Evolutionary conservation across 2,113 vertebrate species (phyloP).

Genomic region (Nothobranchius kuhntae): DNA sequence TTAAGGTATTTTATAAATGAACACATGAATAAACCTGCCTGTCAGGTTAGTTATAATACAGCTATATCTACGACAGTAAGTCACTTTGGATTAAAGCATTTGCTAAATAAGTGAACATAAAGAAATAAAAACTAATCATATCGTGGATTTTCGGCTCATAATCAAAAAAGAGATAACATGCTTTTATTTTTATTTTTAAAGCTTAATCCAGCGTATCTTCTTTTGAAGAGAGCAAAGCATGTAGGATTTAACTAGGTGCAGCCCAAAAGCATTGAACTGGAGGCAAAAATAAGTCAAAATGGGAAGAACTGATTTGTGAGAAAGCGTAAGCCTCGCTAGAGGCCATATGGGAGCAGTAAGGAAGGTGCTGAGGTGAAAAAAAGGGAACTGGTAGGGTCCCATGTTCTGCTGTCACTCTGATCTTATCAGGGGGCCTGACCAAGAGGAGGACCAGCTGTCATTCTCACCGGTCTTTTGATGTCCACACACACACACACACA

Average conservation of each 20-base stretch:
- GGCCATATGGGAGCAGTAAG: slow-evolving; percentile 68
- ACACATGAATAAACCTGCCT: too few relatives aligned
- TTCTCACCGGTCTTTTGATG: slow-evolving; percentile 72
- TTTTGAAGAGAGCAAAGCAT: neutral
- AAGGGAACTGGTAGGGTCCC: slow-evolving; percentile 65
- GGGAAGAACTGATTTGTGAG: slow-evolving; percentile 26
- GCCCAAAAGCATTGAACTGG: neutral
- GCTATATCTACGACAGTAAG: too few relatives aligned
- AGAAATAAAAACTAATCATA: too few relatives aligned
- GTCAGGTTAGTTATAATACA: too few relatives aligned
- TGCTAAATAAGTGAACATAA: too few relatives aligned
- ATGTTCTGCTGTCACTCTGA: slow-evolving; percentile 72
- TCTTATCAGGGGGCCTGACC: slow-evolving; percentile 76
- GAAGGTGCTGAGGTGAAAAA: slow-evolving; percentile 41
- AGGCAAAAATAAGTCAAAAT: neutral
- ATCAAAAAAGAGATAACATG: too few relatives aligned
- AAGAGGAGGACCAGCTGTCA: slow-evolving; percentile 78
- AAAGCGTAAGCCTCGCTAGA: slow-evolving; percentile 51
- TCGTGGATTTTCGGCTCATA: too few relatives aligned
- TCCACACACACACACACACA: slow-evolving; percentile 4
- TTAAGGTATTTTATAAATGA: too few relatives aligned
- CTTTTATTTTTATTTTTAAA: slow-evolving; percentile 21
- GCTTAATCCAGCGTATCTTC: neutral
- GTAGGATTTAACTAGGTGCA: neutral
- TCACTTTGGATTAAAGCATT: too few relatives aligned